These are phyloP conservation scores for Sclerodermus sp. DNA, from an alignment of 2,888 invertebrate species.

Conservation along the genomic window DNA sequence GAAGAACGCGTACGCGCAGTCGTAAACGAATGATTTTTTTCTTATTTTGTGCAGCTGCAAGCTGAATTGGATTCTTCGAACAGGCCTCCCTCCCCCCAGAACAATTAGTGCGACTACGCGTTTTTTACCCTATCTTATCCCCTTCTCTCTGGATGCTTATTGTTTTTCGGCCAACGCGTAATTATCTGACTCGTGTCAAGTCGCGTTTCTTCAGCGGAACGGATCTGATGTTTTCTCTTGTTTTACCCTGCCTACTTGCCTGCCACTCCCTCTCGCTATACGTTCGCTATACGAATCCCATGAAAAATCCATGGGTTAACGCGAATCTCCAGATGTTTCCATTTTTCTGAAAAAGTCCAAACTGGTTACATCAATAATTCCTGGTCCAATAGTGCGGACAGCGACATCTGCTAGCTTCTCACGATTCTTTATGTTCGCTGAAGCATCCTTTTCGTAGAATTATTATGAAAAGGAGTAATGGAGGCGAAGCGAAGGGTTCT, in stretches of 20 bases:
- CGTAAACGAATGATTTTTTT: neutral
- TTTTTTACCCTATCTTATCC: too few species aligned
- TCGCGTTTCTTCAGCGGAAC: neutral
- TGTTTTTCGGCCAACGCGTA: neutral
- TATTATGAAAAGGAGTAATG: constrained; percentile 8
- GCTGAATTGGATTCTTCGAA: constrained; percentile 7
- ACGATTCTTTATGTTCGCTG: constrained; percentile 11
- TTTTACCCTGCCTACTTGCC: too few species aligned
- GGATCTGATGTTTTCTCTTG: too few species aligned
- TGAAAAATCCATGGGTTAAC: too few species aligned
- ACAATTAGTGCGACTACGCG: constrained; percentile 1
- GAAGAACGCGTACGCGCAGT: neutral
- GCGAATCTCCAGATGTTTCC: too few species aligned
- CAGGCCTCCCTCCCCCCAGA: constrained; percentile 1
- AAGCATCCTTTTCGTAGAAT: constrained; percentile 8
- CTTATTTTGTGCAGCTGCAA: neutral
- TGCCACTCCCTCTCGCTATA: too few species aligned
- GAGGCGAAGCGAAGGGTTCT: too few species aligned
- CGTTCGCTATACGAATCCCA: too few species aligned
- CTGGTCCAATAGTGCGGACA: constrained; percentile 7
- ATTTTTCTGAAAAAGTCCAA: constrained; percentile 4
- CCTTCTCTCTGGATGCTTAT: neutral
- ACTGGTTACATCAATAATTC: constrained; percentile 22
- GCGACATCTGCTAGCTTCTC: constrained; percentile 21
- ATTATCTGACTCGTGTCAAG: constrained; percentile 3